These are phyloP conservation scores for Ichneumoninae sp. DNA, from an alignment of 2,888 invertebrate genomes.

Conservation along the genomic window DNA sequence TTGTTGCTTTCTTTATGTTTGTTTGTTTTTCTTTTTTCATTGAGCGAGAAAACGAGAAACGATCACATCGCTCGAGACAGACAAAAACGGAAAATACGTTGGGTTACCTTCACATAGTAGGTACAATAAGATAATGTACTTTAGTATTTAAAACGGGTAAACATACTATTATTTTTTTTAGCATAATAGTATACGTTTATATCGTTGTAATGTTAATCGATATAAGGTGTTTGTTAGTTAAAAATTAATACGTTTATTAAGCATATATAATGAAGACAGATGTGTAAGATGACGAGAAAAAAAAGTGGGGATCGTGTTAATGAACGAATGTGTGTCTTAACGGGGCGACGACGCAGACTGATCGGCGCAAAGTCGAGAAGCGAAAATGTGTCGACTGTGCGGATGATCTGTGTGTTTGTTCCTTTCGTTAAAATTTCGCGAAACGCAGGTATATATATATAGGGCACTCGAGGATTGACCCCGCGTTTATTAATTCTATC, in stretches of 20 bases:
- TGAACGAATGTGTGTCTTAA: constrained; percentile 32
- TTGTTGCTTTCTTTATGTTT: neutral
- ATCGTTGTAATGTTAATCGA: constrained; percentile 62
- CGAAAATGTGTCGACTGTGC: constrained; percentile 23
- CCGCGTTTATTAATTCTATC: constrained; percentile 18
- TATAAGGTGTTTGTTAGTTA: constrained; percentile 78
- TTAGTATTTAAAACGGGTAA: constrained; percentile 24
- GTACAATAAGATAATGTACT: constrained; percentile 11
- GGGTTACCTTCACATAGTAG: constrained; percentile 37
- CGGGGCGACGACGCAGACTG: neutral
- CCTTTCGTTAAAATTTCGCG: neutral
- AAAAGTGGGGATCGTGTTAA: constrained; percentile 25
- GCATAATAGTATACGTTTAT: constrained; percentile 26
- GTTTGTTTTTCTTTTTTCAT: constrained; percentile 6
- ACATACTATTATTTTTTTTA: constrained; percentile 4
- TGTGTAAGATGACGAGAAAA: constrained; percentile 45
- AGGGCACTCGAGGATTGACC: neutral
- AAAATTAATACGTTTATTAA: constrained; percentile 59
- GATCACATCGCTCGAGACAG: constrained; percentile 25
- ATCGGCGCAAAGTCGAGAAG: constrained; percentile 23
- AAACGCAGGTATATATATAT: constrained; percentile 1
- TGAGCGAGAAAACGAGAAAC: constrained; percentile 39
- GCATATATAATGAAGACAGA: constrained; percentile 48
- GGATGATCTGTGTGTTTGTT: constrained; percentile 23
- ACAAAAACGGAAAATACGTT: constrained; percentile 49